Base-by-base conservation (phyloP, 2,113 vertebrate genomes). In the Bubo blakistoni region DNA sequence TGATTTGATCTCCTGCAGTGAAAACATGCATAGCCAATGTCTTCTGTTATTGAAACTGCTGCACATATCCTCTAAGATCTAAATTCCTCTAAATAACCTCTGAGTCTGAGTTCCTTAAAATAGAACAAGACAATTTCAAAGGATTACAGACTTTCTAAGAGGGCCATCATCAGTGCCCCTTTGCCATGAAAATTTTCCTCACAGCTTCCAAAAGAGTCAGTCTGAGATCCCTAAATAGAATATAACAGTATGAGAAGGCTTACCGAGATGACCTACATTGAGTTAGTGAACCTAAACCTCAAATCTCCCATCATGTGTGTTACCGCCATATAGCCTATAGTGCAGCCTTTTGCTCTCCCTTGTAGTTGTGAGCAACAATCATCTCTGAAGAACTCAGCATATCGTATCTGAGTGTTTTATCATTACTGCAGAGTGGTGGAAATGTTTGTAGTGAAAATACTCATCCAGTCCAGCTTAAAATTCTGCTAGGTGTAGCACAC, bases 301-400 rank as follows among this genome's bases (percentile, higher is more conserved):
- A 71, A 11, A 16, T 58, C 9, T 44, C 62, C 32, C 0, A 0
- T 70, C 44, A 16, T 0, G 0, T 36, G 7, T 32, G 6, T 52
- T 47, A 58, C 36, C 82, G 44, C 36, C 13, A 6, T 54, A 44
- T 4, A 54, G 14, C 40, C 61, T 25, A 3, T 3, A 34, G n/a
- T 9, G 40, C 29, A 49, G 36, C 27, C 36, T 85, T 88, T 62
- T 82, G 13, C 32, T 61, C 30, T 88, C 40, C 42, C 30, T 34
- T 19, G 13, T 29, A 22, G 22, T 1, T 17, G 51, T 30, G 21
- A 72, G 27, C 15, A 61, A 8, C 18, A 16, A 36, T 22, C 15
- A n/a, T 10, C 49, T 82, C 49, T 58, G 46, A 83, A 72, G 30
- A 62, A 81, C 24, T 0, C 8, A 0, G 5, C 4, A 1, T 57